Conservation (phyloP, 2,888 invertebrate genomes). For the Blera fallax region DNA sequence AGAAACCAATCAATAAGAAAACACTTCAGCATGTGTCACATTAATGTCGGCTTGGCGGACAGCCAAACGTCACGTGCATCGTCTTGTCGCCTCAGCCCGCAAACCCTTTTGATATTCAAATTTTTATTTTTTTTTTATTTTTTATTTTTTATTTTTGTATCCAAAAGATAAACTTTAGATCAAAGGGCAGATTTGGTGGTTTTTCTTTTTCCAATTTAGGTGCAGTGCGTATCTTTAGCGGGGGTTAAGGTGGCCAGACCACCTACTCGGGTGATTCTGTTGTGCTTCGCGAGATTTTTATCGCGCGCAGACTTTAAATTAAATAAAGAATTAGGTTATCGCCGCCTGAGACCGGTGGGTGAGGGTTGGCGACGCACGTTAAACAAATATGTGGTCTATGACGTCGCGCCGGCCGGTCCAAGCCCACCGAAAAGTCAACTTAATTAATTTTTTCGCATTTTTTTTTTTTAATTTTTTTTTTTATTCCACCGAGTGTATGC, state of each 20-base stretch:
- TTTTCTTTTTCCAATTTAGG: conserved; percentile 47
- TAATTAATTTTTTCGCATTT: conserved; percentile 63
- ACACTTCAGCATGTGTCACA: conserved; percentile 65
- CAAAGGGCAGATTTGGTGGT: conserved; percentile 33
- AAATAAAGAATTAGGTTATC: conserved; percentile 64
- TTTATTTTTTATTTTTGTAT: conserved; percentile 15
- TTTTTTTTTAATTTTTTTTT: conserved; percentile 48
- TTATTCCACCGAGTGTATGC: not conserved
- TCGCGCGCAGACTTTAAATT: conserved; percentile 38
- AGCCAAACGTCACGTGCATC: conserved; percentile 39
- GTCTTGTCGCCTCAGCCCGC: not conserved
- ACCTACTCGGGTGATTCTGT: conserved; percentile 47
- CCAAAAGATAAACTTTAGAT: conserved; percentile 60
- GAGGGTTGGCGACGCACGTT: not conserved
- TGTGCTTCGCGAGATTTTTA: conserved; percentile 42
- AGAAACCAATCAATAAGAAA: conserved; percentile 45
- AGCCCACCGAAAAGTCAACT: conserved; percentile 48
- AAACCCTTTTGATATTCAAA: conserved; percentile 62
- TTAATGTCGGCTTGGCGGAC: conserved; percentile 49
- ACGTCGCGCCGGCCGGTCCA: not conserved
- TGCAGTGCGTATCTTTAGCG: conserved; percentile 23
- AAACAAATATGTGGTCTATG: conserved; percentile 35
- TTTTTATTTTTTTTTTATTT: conserved; percentile 28
- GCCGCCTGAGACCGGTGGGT: conserved; percentile 24
- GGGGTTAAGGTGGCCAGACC: conserved; percentile 16